phyloP scores from a whole-genome alignment of 2,113 vertebrate genomes.

The Burhinus bistriatus region DNA sequence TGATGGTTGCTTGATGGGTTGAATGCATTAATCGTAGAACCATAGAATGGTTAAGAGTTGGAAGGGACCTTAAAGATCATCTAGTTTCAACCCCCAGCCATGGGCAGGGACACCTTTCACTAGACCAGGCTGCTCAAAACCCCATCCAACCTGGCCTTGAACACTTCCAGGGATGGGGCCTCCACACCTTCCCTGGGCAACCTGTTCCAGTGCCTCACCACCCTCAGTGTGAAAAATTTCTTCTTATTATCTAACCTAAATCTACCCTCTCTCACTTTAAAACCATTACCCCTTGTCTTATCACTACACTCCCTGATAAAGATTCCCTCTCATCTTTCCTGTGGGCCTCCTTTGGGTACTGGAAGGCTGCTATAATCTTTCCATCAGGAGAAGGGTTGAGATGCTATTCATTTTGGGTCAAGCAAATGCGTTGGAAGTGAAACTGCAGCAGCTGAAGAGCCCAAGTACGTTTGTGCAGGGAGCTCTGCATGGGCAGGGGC shows the following conservation, averaged over 20 bases:
- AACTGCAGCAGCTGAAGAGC: neutral
- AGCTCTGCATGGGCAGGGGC: neutral
- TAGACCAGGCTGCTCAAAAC: neutral
- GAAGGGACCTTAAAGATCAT: neutral
- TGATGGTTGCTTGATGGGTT: neutral
- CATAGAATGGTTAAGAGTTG: neutral
- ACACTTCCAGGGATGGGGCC: neutral
- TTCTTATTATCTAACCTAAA: neutral
- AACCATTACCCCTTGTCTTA: neutral
- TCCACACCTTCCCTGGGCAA: neutral
- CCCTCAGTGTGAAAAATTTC: neutral
- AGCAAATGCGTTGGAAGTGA: neutral
- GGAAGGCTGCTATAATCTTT: neutral
- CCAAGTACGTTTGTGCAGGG: rapidly evolving
- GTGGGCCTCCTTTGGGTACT: neutral
- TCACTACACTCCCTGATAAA: neutral
- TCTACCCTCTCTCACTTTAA: neutral
- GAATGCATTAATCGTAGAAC: neutral
- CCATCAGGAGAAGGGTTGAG: neutral
- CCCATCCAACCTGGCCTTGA: neutral
- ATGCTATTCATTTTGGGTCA: neutral
- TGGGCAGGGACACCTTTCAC: neutral
- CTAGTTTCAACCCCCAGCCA: neutral
- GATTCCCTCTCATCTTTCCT: neutral
- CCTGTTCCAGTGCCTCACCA: neutral